Conservation (phyloP, 2,888 invertebrate genomes). For the Pyrocoelia pectoralis region DNA sequence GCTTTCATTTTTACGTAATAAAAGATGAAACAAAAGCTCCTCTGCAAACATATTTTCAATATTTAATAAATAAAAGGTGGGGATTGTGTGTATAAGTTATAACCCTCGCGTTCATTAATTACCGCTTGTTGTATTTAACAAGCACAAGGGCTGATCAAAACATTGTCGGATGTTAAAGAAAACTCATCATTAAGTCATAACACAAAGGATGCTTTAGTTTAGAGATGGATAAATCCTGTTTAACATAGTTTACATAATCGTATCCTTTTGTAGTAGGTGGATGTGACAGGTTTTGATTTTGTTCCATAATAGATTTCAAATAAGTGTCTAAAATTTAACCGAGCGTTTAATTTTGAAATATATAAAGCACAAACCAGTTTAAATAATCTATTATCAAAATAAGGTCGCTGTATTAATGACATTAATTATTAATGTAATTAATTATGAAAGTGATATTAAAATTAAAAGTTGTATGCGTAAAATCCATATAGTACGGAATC, state of each 20-base stretch:
- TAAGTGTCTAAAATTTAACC: neutral
- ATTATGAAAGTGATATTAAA: too few relatives aligned
- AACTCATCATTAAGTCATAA: slow-evolving; percentile 1
- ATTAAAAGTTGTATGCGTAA: too few relatives aligned
- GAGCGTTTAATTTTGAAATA: neutral
- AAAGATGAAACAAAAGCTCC: neutral
- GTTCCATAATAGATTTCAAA: slow-evolving; percentile 1
- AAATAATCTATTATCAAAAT: neutral
- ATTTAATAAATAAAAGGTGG: neutral
- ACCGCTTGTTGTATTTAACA: neutral
- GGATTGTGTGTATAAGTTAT: neutral
- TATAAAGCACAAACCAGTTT: neutral
- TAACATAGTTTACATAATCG: slow-evolving; percentile 3
- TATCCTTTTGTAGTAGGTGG: neutral
- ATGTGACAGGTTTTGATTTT: neutral
- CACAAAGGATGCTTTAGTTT: slow-evolving; percentile 3
- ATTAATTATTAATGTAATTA: neutral
- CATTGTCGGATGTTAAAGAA: neutral
- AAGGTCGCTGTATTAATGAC: neutral
- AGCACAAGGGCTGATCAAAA: neutral
- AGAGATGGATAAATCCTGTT: slow-evolving; percentile 2
- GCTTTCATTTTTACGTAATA: neutral
- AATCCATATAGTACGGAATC: too few relatives aligned
- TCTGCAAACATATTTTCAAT: neutral
- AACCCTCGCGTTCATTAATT: neutral